A percentile compares a stretch with the other conserved stretches of the same genome.
These are phyloP conservation scores for Anhinga rufa DNA, from an alignment of 2,113 vertebrate genomes.

Conservation along the genomic window DNA sequence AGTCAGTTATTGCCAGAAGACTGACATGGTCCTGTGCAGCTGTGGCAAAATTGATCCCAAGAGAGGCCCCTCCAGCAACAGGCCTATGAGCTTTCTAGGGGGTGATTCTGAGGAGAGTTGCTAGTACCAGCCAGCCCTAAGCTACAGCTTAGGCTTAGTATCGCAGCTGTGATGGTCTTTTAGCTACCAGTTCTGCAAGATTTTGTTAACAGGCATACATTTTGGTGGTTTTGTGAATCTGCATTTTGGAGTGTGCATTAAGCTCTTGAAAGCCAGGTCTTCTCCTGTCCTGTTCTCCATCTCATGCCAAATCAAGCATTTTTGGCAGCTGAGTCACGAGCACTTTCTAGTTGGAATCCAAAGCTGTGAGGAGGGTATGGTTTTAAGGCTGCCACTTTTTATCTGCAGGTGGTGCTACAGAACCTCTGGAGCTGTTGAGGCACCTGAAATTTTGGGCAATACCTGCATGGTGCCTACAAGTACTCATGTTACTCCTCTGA, in stretches of 20 bases:
- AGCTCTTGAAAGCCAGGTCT: neutral
- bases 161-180: too few species aligned
- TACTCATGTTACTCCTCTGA: neutral
- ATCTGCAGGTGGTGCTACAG: neutral
- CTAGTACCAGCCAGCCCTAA: neutral
- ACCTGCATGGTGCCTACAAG: neutral
- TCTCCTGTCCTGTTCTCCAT: neutral
- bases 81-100: neutral
- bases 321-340: neutral
- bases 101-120: neutral
- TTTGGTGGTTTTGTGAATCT: neutral
- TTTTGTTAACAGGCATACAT: neutral
- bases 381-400: neutral
- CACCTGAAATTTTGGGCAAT: neutral
- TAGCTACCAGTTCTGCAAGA: neutral
- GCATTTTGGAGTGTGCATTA: neutral
- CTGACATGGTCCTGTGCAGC: fast-evolving
- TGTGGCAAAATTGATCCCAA: neutral
- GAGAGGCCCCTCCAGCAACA: neutral
- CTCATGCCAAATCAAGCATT: neutral
- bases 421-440: neutral
- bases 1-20: neutral
- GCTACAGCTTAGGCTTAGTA: neutral
- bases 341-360: neutral
- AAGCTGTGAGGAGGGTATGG: neutral